Percentiles rank a stretch among this genome's conserved stretches.
Conservation (phyloP, 30 jellyfish, hydroid and myxozoan species). For the Aurelia sp. region DNA sequence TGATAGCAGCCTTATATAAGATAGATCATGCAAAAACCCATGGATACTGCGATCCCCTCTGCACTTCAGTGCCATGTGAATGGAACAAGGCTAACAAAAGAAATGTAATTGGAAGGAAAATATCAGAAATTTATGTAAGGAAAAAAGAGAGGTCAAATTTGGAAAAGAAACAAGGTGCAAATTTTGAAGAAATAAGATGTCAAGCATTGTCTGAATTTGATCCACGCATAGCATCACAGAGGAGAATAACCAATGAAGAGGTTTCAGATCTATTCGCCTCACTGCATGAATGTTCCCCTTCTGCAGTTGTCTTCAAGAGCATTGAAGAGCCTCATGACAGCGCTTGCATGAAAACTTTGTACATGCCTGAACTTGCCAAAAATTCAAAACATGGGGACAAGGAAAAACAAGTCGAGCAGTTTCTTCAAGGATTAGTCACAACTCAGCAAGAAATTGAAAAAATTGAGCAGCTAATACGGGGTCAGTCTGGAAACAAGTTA, state of each 20-base stretch:
- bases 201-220: conserved; percentile 9
- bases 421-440: conserved; percentile 1
- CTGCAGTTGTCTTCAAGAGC: too few species aligned
- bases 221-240: conserved; percentile 11
- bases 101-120: conserved; percentile 5
- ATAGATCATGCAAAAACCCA: conserved; percentile 15
- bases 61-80: conserved; percentile 36
- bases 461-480: conserved; percentile 11
- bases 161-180: not conserved
- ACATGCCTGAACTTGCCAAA: too few species aligned
- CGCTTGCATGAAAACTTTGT: too few species aligned
- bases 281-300: too few species aligned
- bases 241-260: not conserved
- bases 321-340: too few species aligned
- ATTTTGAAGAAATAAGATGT: conserved; percentile 15
- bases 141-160: conserved; percentile 12
- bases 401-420: not conserved
- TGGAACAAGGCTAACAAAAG: conserved; percentile 41
- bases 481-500: conserved; percentile 9
- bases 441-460: not conserved
- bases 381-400: too few species aligned
- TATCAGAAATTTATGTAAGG: conserved; percentile 8
- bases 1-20: conserved; percentile 36
- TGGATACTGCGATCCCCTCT: conserved; percentile 39
- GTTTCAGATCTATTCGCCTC: too few species aligned